Conservation (phyloP, 2,888 invertebrate genomes). For the Nipponacmea schrenckii region DNA sequence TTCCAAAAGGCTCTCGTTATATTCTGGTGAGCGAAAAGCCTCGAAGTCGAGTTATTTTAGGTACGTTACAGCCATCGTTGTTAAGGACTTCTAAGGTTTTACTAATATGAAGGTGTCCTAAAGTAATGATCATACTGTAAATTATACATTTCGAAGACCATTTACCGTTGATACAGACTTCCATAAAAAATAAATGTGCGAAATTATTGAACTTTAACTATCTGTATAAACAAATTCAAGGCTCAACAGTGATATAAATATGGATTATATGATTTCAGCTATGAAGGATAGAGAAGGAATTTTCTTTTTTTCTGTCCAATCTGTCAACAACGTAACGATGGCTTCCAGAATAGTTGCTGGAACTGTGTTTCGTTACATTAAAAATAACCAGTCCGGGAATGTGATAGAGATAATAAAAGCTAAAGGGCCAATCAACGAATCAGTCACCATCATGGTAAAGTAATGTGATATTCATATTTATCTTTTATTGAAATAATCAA, state of each 20-base stretch:
- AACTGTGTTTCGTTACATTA: constrained; percentile 1
- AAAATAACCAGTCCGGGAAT: constrained; percentile 11
- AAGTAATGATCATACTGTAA: no score
- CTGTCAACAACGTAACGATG: not conserved
- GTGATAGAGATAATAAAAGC: constrained; percentile 11
- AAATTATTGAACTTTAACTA: no score
- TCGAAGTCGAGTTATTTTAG: not conserved
- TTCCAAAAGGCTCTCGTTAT: constrained; percentile 16
- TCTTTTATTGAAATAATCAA: no score
- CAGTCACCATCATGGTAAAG: constrained; percentile 15
- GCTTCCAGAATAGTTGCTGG: constrained; percentile 12
- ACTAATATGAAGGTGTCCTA: no score
- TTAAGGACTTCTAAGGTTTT: no score
- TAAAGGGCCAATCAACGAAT: constrained; percentile 18
- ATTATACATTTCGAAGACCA: no score
- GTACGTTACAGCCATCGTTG: not conserved
- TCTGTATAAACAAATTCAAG: no score
- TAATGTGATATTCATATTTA: no score
- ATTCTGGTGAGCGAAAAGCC: constrained; percentile 14
- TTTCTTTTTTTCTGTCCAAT: constrained; percentile 5
- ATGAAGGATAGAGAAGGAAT: constrained; percentile 13
- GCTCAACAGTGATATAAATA: no score
- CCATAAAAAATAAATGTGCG: no score
- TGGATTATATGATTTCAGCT: constrained; percentile 4
- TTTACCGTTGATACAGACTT: no score